A percentile compares a stretch with the other conserved stretches of the same genome.
Evolutionary conservation across 1,140 invertebrate genomes (phyloP).

Genomic region (Arctopsyche grandis): DNA sequence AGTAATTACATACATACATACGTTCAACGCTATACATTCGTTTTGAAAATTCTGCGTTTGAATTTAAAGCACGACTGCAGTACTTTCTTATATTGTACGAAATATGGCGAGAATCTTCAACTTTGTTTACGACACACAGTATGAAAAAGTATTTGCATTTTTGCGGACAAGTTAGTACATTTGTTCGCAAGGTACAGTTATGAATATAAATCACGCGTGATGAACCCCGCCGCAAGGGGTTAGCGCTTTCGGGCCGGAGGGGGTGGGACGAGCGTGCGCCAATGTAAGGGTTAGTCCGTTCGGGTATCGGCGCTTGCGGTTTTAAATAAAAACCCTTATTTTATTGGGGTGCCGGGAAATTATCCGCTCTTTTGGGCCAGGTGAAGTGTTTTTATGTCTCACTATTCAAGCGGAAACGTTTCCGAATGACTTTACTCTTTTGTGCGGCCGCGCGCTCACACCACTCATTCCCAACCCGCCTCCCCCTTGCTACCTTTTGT

Average conservation of each 20-base stretch:
- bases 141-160: neutral
- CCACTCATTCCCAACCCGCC: neutral
- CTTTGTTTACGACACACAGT: too few species aligned
- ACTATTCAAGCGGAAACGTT: constrained; percentile 39
- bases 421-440: constrained; percentile 40
- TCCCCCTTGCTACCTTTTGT: constrained; percentile 18
- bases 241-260: neutral
- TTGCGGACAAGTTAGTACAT: neutral
- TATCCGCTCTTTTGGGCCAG: constrained; percentile 42
- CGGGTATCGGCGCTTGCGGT: neutral
- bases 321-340: constrained; percentile 26
- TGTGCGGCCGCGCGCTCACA: constrained; percentile 20
- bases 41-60: too few species aligned
- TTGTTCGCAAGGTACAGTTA: neutral
- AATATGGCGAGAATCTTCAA: neutral
- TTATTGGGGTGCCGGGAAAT: constrained; percentile 39
- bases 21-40: too few species aligned
- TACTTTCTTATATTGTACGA: neutral
- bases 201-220: constrained; percentile 20
- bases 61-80: too few species aligned
- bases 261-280: neutral
- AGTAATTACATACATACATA: too few species aligned
- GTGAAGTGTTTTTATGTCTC: constrained; percentile 41
- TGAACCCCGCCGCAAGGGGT: neutral
- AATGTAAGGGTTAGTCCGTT: neutral